phyloP scores from a whole-genome alignment of 2,113 vertebrate genomes.

The Microcebus jonahi region DNA sequence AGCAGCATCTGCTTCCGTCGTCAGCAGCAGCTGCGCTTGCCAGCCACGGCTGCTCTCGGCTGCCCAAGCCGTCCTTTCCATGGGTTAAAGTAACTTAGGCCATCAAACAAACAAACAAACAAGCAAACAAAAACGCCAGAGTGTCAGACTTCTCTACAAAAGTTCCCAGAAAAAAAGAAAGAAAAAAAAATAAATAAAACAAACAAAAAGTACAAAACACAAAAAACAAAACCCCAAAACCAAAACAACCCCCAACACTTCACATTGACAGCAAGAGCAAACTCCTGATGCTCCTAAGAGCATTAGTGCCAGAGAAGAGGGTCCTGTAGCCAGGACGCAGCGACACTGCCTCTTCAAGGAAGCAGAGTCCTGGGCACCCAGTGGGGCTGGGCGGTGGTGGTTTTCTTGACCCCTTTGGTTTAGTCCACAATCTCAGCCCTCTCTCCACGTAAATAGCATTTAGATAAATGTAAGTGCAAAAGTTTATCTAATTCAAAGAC shows the following conservation, averaged over 20 bases:
- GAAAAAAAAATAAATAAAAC: no score
- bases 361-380: not conserved
- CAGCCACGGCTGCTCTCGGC: not conserved
- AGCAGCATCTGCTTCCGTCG: not conserved
- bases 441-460: not conserved
- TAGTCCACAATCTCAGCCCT: not conserved
- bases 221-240: no score
- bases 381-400: not conserved
- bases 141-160: no score
- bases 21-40: not conserved
- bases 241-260: no score
- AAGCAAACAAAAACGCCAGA: no score
- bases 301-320: not conserved
- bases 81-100: not conserved
- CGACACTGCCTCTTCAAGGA: not conserved
- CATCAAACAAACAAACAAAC: not conserved
- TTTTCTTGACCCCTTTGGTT: not conserved
- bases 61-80: not conserved
- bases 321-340: rapidly evolving
- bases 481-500: not conserved
- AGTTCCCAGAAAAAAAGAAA: no score
- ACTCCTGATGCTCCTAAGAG: not conserved
- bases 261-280: not conserved
- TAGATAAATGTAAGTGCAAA: not conserved
- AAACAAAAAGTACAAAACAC: no score